Evolutionary conservation across 2,888 invertebrate species (phyloP).

Genomic region (Isoperla grammatica): DNA sequence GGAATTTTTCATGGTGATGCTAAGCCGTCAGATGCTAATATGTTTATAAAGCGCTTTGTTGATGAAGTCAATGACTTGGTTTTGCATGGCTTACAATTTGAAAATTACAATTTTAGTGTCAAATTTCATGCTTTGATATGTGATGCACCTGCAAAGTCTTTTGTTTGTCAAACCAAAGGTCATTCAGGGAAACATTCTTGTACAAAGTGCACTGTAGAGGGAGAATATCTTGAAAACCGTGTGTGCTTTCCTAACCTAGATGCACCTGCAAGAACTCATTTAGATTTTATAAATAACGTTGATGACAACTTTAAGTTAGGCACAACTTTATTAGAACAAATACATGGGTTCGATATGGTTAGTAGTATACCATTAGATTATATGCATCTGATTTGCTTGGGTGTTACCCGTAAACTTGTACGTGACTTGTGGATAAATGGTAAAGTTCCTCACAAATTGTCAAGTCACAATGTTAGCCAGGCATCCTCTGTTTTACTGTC

Average conservation of each 20-base stretch:
- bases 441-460: too few species aligned
- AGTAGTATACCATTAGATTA: conserved; percentile 25
- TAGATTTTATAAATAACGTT: conserved; percentile 21
- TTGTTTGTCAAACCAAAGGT: conserved; percentile 16
- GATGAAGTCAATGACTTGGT: conserved; percentile 17
- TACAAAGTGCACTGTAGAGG: conserved; percentile 23
- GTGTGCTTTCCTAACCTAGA: conserved; percentile 24
- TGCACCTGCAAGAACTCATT: conserved; percentile 20
- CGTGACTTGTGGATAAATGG: conserved; percentile 25
- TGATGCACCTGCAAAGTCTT: too few species aligned
- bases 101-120: not conserved
- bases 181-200: conserved; percentile 25
- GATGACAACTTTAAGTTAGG: conserved; percentile 21
- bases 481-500: conserved; percentile 11
- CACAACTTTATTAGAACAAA: conserved; percentile 18
- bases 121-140: too few species aligned
- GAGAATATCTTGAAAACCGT: conserved; percentile 13
- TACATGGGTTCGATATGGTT: conserved; percentile 22
- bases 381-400: conserved; percentile 29
- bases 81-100: not conserved
- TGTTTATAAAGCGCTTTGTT: too few species aligned
- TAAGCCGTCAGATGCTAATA: too few species aligned
- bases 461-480: conserved; percentile 2
- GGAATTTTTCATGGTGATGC: too few species aligned
- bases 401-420: conserved; percentile 25